phyloP scores from a whole-genome alignment of 2,888 invertebrate genomes.

The Gasteruption jaculator region DNA sequence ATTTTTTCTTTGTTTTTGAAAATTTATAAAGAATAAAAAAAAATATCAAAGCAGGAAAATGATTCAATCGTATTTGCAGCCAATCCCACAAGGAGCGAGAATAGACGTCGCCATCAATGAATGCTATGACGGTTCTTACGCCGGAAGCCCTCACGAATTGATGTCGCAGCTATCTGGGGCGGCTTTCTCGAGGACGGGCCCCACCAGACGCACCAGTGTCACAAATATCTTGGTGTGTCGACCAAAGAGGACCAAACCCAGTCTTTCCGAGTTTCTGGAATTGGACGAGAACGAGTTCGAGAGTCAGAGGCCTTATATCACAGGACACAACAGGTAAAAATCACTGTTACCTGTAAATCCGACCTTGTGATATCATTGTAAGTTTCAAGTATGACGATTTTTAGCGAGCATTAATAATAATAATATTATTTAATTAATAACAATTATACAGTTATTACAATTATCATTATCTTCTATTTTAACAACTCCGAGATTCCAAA shows the following conservation, averaged over 20 bases:
- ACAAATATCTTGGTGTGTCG: constrained; percentile 77
- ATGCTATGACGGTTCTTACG: constrained; percentile 90
- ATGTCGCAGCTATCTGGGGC: constrained; percentile 70
- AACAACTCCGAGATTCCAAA: constrained; percentile 1
- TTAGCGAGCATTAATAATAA: background rate
- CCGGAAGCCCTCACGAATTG: constrained; percentile 87
- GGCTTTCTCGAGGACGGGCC: constrained; percentile 67
- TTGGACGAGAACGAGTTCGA: constrained; percentile 81
- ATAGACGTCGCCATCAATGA: constrained; percentile 96
- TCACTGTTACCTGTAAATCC: background rate
- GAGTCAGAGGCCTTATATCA: constrained; percentile 82
- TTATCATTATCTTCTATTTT: constrained; percentile 6
- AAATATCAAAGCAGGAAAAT: constrained; percentile 7
- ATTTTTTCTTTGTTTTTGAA: background rate
- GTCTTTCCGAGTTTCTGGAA: constrained; percentile 84
- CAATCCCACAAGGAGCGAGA: constrained; percentile 74
- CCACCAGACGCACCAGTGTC: constrained; percentile 70
- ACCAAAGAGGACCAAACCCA: constrained; percentile 64
- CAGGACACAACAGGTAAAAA: constrained; percentile 82
- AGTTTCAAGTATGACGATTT: background rate
- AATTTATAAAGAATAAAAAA: background rate
- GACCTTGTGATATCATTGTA: background rate
- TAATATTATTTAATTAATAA: background rate
- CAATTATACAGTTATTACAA: background rate
- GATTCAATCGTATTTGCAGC: constrained; percentile 53